These are phyloP conservation scores for Tetraneura akinire DNA, from an alignment of 1,140 invertebrate species.

Conservation along the genomic window DNA sequence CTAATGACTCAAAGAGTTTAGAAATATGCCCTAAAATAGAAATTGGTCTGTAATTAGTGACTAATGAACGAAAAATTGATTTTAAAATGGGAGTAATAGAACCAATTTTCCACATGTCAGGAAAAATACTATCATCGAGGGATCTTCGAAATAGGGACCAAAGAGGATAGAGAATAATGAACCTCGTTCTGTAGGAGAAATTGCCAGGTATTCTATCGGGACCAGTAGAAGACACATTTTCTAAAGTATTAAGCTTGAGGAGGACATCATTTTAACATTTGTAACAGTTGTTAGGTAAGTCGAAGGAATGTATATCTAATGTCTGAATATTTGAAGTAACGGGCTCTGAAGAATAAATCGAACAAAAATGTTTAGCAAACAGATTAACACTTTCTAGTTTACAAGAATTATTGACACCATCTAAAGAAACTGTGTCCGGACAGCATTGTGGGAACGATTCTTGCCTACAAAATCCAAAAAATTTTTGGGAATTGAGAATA, in stretches of 20 bases:
- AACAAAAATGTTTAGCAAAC: conserved; percentile 6
- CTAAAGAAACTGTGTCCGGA: neutral
- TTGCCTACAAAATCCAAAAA: conserved; percentile 12
- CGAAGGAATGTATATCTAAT: too few species aligned
- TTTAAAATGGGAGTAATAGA: too few species aligned
- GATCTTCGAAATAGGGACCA: conserved; percentile 7
- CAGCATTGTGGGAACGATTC: neutral
- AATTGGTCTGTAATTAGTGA: neutral
- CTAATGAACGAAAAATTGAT: neutral
- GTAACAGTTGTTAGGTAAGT: too few species aligned
- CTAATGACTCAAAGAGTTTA: neutral
- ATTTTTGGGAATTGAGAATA: neutral
- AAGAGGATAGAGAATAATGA: neutral
- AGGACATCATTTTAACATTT: too few species aligned
- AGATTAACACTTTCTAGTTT: neutral
- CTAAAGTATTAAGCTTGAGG: too few species aligned
- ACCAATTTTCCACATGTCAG: neutral
- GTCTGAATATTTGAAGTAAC: too few species aligned
- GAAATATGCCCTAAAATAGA: neutral
- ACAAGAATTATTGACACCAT: neutral
- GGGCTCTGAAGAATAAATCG: neutral
- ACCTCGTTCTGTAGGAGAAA: neutral
- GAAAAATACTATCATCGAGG: conserved; percentile 17
- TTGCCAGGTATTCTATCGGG: neutral
- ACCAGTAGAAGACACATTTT: neutral